phyloP scores from a whole-genome alignment of 2,113 vertebrate species.

The Colistium nudipinnis region DNA sequence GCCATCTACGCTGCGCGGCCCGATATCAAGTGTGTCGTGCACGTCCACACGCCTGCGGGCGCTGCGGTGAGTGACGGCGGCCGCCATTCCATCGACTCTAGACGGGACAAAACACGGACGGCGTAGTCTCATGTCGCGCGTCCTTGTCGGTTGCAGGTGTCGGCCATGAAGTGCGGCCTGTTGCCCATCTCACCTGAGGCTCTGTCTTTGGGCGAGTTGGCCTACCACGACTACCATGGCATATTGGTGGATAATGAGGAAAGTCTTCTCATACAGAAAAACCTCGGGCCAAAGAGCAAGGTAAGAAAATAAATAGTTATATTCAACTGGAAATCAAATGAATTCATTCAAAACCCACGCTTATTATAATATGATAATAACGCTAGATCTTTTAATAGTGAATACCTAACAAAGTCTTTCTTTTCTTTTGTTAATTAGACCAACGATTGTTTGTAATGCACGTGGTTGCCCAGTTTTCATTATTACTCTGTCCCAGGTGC shows the following conservation, averaged over 20 bases:
- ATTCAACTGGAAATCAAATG: too few species aligned
- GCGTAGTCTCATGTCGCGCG: neutral
- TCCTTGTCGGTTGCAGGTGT: constrained; percentile 83
- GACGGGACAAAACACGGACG: neutral
- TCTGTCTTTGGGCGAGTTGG: constrained; percentile 90
- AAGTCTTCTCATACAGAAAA: constrained; percentile 90
- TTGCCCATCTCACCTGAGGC: constrained; percentile 96
- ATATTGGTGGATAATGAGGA: constrained; percentile 95
- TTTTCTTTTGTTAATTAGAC: neutral
- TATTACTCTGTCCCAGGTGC: constrained; percentile 80
- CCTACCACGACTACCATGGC: constrained; percentile 97
- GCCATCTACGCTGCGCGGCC: constrained; percentile 92
- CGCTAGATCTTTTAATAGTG: too few species aligned
- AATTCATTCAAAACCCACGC: too few species aligned
- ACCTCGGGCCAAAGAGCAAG: constrained; percentile 94
- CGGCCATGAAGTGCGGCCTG: constrained; percentile 97
- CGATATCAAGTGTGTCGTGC: constrained; percentile 91
- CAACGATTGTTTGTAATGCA: neutral
- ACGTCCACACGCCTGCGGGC: constrained; percentile 93
- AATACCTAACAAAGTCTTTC: neutral
- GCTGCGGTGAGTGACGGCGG: constrained; percentile 85
- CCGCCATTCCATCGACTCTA: neutral
- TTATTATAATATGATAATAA: too few species aligned
- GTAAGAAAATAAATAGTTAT: neutral
- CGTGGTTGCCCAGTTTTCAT: neutral